Base-by-base conservation (phyloP, 2,888 invertebrate species). In the Ectemnius continuus region DNA sequence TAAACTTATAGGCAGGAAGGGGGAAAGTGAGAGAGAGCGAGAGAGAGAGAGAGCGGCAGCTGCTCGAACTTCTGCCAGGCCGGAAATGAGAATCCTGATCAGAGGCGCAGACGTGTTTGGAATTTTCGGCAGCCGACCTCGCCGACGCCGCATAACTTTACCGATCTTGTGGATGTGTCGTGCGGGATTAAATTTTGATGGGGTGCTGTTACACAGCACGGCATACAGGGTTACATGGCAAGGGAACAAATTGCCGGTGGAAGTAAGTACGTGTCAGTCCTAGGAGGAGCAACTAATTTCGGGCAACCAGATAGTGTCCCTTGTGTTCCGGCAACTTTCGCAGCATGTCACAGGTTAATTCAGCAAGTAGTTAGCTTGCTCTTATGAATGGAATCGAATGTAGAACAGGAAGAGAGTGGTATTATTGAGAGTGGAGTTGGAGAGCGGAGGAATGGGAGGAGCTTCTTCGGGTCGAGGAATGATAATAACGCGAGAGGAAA, bases 81-180 rank as follows among this genome's bases (percentile, higher is more conserved):
- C 57, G 46, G 62, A 70, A 61, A 69, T 66, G 65, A 74, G 66
- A 64, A 70, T 61, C 61, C 52, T 57, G 71, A 61, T 65, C 61
- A 66, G 57, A 14, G 20, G 20, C 74, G 56, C 20, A 67, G 56
- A 71, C 67, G 60, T 61, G 67, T 75, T 67, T 56, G 67, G 72
- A 75, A 74, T 70, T 74, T 74, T 67, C 52, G 28, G 18, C 36
- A 52, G 36, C 5, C 52, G 16, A 52, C 11, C 52, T n/a, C 26
- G 45, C 23, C 65, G 36, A 70, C 61, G 36, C 8, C 67, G 63
- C 48, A 48, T 16, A 64, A 66, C 56, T 56, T 61, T 20, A 47
- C 11, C 26, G 46, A 58, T 26, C 63, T 62, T 48, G 48, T 20
- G 45, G 61, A 45, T 52, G 16, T 16, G 52, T 52, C 56, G 16